Evolutionary conservation across 2,797 vertebrate species (phyloP).

Genomic region (Varecia variegata): DNA sequence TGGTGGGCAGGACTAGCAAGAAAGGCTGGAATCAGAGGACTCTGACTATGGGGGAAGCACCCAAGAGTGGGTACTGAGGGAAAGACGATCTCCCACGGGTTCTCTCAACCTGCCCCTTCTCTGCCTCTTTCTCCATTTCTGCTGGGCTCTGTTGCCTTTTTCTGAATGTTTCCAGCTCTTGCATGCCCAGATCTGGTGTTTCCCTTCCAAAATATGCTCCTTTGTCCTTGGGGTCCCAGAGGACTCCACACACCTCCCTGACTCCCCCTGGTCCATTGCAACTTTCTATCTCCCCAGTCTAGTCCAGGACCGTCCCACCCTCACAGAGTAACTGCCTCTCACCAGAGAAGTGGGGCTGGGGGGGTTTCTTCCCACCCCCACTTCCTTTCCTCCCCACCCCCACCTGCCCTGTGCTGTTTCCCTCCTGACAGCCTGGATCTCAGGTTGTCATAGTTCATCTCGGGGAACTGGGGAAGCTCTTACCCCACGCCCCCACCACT

Average conservation of each 20-base stretch:
- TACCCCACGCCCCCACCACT: background rate
- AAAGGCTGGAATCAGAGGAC: background rate
- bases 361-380: background rate
- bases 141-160: background rate
- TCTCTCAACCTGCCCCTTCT: background rate
- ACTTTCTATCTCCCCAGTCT: background rate
- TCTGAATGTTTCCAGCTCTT: background rate
- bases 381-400: background rate
- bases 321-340: background rate
- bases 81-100: background rate
- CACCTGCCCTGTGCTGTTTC: background rate
- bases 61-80: background rate
- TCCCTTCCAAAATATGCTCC: background rate
- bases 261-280: background rate
- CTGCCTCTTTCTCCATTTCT: background rate
- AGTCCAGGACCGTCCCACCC: background rate
- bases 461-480: background rate
- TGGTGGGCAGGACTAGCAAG: background rate
- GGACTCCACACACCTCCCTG: background rate
- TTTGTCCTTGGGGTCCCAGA: background rate
- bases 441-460: background rate
- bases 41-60: background rate
- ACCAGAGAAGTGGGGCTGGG: background rate
- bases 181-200: background rate
- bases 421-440: background rate